These are phyloP conservation scores for Cerastis leucographa DNA, from an alignment of 2,888 invertebrate genomes.

Conservation along the genomic window DNA sequence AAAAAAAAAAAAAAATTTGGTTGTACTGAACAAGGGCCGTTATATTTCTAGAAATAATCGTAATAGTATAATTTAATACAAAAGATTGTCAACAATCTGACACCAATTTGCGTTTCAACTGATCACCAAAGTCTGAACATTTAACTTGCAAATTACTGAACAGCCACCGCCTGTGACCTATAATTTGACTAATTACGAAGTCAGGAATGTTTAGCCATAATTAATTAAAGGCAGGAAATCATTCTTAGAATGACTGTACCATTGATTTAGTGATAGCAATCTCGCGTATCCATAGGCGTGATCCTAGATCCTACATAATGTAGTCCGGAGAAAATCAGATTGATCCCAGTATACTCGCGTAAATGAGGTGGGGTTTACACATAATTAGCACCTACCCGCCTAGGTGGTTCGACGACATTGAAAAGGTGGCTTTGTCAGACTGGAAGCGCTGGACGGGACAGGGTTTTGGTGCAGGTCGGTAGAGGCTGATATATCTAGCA, in stretches of 20 bases:
- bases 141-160: constrained; percentile 46
- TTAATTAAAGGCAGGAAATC: constrained; percentile 23
- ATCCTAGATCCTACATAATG: not conserved
- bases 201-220: constrained; percentile 20
- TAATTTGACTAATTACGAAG: constrained; percentile 37
- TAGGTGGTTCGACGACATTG: not conserved
- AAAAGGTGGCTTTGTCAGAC: not conserved
- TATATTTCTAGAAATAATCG: not conserved
- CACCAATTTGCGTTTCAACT: not conserved
- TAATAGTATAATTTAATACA: constrained; percentile 2
- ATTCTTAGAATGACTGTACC: not conserved
- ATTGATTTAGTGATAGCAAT: not conserved
- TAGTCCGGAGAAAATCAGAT: not conserved
- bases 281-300: no score
- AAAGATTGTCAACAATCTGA: not conserved
- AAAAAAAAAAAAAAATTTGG: not conserved
- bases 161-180: not conserved
- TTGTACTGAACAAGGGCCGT: no score
- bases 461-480: not conserved
- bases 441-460: not conserved
- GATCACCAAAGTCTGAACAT: constrained; percentile 34
- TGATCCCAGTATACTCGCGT: not conserved
- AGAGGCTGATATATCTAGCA: not conserved
- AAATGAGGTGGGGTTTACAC: not conserved
- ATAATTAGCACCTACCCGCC: not conserved